Conservation (phyloP, 2,113 vertebrate genomes). For the Atherinomorus stipes region DNA sequence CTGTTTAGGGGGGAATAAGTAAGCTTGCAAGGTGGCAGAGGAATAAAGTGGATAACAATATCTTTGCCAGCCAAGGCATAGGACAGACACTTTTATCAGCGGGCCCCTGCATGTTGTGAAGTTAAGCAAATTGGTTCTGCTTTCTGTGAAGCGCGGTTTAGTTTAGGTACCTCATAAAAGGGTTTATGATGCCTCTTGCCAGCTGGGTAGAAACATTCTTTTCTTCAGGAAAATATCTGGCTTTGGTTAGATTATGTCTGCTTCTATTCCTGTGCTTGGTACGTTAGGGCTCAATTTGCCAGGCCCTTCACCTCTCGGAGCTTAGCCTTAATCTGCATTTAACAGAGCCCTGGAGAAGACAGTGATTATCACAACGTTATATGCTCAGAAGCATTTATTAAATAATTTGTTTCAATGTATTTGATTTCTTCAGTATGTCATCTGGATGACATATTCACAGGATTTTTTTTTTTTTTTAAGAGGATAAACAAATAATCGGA, state of each 20-base stretch:
- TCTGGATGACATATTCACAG: conserved; percentile 59
- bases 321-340: conserved; percentile 83
- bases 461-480: conserved; percentile 44
- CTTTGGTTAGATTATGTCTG: conserved; percentile 83
- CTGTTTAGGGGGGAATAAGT: conserved; percentile 48
- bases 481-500: conserved; percentile 62
- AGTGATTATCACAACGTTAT: conserved; percentile 73
- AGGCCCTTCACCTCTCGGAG: conserved; percentile 81
- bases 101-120: conserved; percentile 70
- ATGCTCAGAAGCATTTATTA: conserved; percentile 75
- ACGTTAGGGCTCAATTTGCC: conserved; percentile 78
- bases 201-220: conserved; percentile 73
- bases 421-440: conserved; percentile 59
- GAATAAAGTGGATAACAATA: conserved; percentile 79
- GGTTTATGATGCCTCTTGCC: conserved; percentile 77
- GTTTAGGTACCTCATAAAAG: conserved; percentile 77
- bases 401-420: conserved; percentile 74
- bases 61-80: conserved; percentile 66
- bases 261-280: conserved; percentile 77
- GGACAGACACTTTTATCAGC: conserved; percentile 74
- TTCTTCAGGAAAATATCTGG: conserved; percentile 80
- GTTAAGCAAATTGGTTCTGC: conserved; percentile 85
- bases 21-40: conserved; percentile 63
- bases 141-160: conserved; percentile 72
- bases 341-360: conserved; percentile 71